Conservation (phyloP, 2,113 vertebrate species). For the Solea solea region DNA sequence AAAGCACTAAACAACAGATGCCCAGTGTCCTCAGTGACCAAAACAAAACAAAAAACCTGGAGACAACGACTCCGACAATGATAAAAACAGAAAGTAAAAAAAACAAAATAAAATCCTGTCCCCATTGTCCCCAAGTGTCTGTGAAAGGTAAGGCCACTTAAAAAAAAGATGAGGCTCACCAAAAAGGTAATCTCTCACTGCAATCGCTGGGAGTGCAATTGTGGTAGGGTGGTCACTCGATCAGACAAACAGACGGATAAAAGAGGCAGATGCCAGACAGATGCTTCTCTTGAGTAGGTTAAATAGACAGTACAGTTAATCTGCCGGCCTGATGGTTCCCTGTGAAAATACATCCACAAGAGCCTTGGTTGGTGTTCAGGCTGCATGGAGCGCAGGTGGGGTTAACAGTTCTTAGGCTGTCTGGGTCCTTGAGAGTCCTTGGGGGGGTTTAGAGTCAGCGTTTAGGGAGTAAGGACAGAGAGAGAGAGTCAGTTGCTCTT, state of each 20-base stretch:
- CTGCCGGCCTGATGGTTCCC: constrained; percentile 62
- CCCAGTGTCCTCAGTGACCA: constrained; percentile 76
- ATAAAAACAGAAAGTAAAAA: constrained; percentile 60
- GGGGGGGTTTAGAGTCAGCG: constrained; percentile 37
- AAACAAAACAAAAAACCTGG: constrained; percentile 31
- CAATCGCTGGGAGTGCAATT: constrained; percentile 83
- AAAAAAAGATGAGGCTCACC: constrained; percentile 81
- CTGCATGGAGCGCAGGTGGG: constrained; percentile 38
- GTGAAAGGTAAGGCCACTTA: constrained; percentile 87
- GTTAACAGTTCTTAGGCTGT: constrained; percentile 51
- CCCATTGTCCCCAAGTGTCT: constrained; percentile 77
- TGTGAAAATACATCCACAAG: constrained; percentile 46
- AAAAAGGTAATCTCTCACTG: constrained; percentile 85
- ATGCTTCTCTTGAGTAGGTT: constrained; percentile 41
- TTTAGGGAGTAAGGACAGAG: constrained; percentile 22
- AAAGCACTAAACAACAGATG: constrained; percentile 81
- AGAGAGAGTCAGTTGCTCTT: constrained; percentile 61
- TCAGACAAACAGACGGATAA: constrained; percentile 36
- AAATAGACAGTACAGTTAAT: constrained; percentile 48
- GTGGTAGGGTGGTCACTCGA: constrained; percentile 62
- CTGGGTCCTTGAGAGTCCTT: constrained; percentile 56
- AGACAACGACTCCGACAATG: constrained; percentile 66
- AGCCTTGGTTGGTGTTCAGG: constrained; percentile 49
- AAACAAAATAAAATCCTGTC: constrained; percentile 51
- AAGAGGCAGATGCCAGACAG: constrained; percentile 41